Base-by-base conservation (phyloP, 2,113 vertebrate species). In the Jaculus jaculus region DNA sequence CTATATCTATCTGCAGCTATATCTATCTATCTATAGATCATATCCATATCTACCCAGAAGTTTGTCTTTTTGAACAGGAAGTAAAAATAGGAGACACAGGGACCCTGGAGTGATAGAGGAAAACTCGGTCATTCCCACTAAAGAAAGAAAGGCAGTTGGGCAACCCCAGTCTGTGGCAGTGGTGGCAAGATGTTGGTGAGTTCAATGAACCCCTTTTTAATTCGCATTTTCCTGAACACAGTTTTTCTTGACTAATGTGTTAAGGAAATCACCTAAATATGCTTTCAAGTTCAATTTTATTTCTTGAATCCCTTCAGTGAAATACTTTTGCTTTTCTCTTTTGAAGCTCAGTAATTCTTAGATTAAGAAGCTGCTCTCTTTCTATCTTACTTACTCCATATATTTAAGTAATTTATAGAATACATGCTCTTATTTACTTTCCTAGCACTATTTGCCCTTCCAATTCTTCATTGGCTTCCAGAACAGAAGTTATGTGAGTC, bases 331-430 rank as follows among this genome's bases (percentile, higher is more conserved):
- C 32, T 92, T 87, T 81, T 84, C 28, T 72, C 17, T 87, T 92
- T 86, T 72, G 84, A 69, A 87, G 66, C 47, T 39, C 66, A 63
- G 15, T 85, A 69, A 71, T 93, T 79, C 69, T 91, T 60, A 91
- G 74, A 91, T 88, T 87, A 72, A 93, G 84, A 89, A 87, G 18
- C 20, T 66, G 26, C 24, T 93, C 73, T 93, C 28, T 75, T 81
- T 75, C 26, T 11, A 47, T 4, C 65, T 24, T 75, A 24, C 0
- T 30, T 60, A 74, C 54, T 92, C 91, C 30, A 75, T 91, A 90
- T 91, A 94, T 94, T 84, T 77, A 90, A 68, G 74, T 69, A 68
- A 51, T 96, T 94, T 88, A 91, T 79, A 66, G 93, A 95, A 54
- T 84, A n/a, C 0, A 0, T 73, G 21, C 1, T 93, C 60, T 81